These are phyloP conservation scores for Pollachius pollachius DNA, from an alignment of 2,113 vertebrate species.

Conservation along the genomic window DNA sequence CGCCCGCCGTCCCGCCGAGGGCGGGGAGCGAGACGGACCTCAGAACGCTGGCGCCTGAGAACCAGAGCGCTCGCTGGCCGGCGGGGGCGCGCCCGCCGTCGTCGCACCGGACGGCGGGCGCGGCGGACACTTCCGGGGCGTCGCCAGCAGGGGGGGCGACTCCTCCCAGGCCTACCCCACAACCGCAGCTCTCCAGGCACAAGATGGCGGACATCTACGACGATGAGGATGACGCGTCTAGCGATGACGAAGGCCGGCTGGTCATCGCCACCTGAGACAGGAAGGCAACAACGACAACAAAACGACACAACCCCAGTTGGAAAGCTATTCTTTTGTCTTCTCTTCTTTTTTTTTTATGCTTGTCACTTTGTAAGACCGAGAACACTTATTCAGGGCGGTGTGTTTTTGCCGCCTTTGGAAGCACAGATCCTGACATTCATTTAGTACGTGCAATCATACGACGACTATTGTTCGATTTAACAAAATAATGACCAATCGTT, in stretches of 20 bases:
- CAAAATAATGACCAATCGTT: slow-evolving; percentile 89
- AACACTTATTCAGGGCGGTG: slow-evolving; percentile 87
- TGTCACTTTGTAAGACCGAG: slow-evolving; percentile 80
- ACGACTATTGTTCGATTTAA: slow-evolving; percentile 72
- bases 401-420: slow-evolving; percentile 80
- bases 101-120: slow-evolving; percentile 27
- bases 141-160: slow-evolving; percentile 23
- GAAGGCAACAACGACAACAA: background rate
- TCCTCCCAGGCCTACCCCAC: slow-evolving; percentile 22
- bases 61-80: slow-evolving; percentile 18
- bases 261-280: slow-evolving; percentile 89
- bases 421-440: slow-evolving; percentile 96
- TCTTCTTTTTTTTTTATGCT: slow-evolving; percentile 74
- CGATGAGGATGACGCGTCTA: slow-evolving; percentile 88
- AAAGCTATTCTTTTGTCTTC: slow-evolving; percentile 50
- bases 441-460: slow-evolving; percentile 96
- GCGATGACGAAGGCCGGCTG: slow-evolving; percentile 93
- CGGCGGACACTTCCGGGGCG: slow-evolving; percentile 16
- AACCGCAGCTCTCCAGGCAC: slow-evolving; percentile 59
- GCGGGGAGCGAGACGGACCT: slow-evolving; percentile 8
- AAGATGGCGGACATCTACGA: slow-evolving; percentile 78
- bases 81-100: slow-evolving; percentile 22
- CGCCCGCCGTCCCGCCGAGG: slow-evolving; percentile 19
- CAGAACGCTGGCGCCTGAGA: slow-evolving; percentile 26
- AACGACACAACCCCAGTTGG: background rate